phyloP scores from a whole-genome alignment of 1,140 invertebrate species.

The Musca domestica region DNA sequence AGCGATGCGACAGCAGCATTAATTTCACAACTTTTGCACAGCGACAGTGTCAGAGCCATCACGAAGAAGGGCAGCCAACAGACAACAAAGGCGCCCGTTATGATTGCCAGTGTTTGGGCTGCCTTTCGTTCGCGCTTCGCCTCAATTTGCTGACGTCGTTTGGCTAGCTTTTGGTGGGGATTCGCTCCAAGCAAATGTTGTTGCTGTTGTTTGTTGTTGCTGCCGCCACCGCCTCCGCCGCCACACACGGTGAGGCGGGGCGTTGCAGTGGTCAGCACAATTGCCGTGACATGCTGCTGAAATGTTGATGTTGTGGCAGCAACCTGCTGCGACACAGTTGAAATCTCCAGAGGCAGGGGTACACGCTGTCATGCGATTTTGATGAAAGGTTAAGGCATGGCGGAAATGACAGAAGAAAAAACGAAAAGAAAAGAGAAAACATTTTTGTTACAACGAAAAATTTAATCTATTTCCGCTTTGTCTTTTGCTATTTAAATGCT shows the following conservation, averaged over 20 bases:
- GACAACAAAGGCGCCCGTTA: conserved; percentile 88
- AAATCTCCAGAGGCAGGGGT: conserved; percentile 13
- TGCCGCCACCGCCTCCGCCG: background rate
- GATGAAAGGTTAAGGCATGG: background rate
- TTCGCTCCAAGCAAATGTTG: conserved; percentile 31
- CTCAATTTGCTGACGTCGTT: conserved; percentile 73
- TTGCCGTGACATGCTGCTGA: conserved; percentile 14
- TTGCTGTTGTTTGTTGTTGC: conserved; percentile 12
- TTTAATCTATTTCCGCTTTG: background rate
- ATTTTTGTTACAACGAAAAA: background rate
- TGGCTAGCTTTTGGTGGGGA: conserved; percentile 52
- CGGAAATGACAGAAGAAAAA: background rate
- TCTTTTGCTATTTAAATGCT: background rate
- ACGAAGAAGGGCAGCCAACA: conserved; percentile 95
- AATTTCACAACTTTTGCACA: conserved; percentile 74
- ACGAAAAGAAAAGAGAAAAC: background rate
- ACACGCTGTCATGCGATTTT: background rate
- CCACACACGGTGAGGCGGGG: background rate
- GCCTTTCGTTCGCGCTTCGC: conserved; percentile 85
- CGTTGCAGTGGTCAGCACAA: conserved; percentile 10
- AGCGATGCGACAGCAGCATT: conserved; percentile 75
- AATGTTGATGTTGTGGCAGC: conserved; percentile 50
- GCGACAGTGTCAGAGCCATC: conserved; percentile 79
- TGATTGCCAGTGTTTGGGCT: conserved; percentile 88
- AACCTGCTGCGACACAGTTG: conserved; percentile 61